Evolutionary conservation across 2,113 vertebrate species (phyloP).

Genomic region (Microtus richardsoni): DNA sequence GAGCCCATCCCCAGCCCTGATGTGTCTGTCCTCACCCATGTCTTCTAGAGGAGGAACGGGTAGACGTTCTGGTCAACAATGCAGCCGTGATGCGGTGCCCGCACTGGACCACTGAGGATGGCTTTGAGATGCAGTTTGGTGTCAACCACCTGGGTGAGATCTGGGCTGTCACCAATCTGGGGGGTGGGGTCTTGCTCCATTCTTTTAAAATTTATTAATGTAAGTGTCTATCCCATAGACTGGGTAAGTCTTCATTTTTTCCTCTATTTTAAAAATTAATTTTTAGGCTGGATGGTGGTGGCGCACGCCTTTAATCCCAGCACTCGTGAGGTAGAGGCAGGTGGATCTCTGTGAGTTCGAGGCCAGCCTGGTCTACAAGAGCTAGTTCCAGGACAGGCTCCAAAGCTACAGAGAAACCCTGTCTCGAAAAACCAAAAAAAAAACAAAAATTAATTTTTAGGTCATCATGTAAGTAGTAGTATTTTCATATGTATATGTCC

Average conservation of each 20-base stretch:
- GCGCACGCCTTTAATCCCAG: too few relatives aligned
- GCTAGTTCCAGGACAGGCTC: too few relatives aligned
- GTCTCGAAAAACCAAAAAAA: too few relatives aligned
- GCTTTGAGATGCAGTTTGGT: conserved; percentile 94
- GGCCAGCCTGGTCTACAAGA: too few relatives aligned
- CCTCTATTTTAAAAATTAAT: neutral
- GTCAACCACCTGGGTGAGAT: conserved; percentile 92
- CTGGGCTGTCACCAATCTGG: rapidly evolving
- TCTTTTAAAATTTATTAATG: neutral
- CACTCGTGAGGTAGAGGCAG: too few relatives aligned
- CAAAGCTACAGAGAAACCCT: too few relatives aligned
- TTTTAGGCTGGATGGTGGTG: neutral
- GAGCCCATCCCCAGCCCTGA: neutral
- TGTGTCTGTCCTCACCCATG: rapidly evolving
- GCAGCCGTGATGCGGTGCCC: conserved; percentile 93
- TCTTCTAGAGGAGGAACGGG: conserved; percentile 87
- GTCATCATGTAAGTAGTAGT: too few relatives aligned
- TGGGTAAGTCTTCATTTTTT: neutral
- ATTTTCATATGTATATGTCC: neutral
- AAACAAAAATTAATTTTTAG: neutral
- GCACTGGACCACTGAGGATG: conserved; percentile 90
- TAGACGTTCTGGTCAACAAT: conserved; percentile 92
- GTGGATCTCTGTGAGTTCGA: too few relatives aligned
- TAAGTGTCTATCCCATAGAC: neutral
- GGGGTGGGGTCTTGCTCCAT: neutral